Conservation (phyloP, 1,140 invertebrate species). For the Brevipalpus yothersi region DNA sequence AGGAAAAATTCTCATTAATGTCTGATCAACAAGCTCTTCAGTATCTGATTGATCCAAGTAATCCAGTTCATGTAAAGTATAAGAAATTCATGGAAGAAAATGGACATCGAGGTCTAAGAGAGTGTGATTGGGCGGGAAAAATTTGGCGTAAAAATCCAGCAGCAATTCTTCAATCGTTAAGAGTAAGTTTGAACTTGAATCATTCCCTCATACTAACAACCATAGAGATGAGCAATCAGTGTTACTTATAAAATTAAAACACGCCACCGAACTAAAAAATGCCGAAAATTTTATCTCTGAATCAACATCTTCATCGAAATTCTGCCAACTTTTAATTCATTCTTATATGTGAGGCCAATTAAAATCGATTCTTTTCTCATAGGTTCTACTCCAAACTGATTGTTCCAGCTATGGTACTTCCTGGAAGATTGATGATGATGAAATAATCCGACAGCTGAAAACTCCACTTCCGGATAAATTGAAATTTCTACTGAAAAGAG, state of each 20-base stretch:
- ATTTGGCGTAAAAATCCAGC: slow-evolving; percentile 38
- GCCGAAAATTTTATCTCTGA: too few relatives aligned
- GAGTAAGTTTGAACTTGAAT: too few relatives aligned
- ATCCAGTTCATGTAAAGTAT: background rate
- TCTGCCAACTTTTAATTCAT: background rate
- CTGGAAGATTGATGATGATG: background rate
- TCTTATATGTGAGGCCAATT: too few relatives aligned
- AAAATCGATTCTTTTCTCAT: background rate
- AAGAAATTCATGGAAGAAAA: slow-evolving; percentile 16
- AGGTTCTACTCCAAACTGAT: background rate
- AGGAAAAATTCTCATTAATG: background rate
- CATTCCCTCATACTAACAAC: slow-evolving; percentile 3
- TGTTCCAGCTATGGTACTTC: background rate
- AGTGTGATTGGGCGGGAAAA: slow-evolving; percentile 39
- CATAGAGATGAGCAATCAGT: slow-evolving; percentile 5
- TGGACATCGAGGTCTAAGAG: slow-evolving; percentile 42
- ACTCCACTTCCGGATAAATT: background rate
- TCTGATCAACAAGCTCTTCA: background rate
- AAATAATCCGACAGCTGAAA: background rate
- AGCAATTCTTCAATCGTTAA: slow-evolving; percentile 34
- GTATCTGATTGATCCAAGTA: background rate
- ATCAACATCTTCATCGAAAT: too few relatives aligned
- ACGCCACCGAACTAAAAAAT: too few relatives aligned
- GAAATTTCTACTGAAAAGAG: background rate
- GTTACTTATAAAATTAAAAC: too few relatives aligned